Evolutionary conservation across 2,113 vertebrate genomes (phyloP).

Genomic region (Herpetotheres cachinnans): DNA sequence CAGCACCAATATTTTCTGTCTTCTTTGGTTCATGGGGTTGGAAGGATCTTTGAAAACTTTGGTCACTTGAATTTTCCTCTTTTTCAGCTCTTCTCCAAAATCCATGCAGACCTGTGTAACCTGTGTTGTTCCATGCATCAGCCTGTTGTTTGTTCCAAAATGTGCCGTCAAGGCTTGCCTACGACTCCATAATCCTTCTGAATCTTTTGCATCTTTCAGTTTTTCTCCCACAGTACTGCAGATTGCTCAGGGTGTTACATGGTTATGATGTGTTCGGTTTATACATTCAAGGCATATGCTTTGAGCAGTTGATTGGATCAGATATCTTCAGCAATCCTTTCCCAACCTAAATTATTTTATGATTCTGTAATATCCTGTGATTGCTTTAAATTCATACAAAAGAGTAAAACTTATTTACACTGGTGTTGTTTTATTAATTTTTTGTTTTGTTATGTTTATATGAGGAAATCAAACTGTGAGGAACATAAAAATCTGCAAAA

Average conservation of each 20-base stretch:
- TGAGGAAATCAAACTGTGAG: not conserved
- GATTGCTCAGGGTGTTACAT: not conserved
- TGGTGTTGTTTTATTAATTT: not conserved
- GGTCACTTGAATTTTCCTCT: not conserved
- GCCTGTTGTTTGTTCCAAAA: not conserved
- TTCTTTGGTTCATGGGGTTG: not conserved
- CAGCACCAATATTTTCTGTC: not conserved
- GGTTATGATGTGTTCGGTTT: not conserved
- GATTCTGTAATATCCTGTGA: not conserved
- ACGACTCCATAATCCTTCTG: not conserved
- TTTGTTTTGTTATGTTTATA: not conserved
- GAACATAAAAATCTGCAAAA: not conserved
- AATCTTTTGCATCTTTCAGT: not conserved
- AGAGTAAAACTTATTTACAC: not conserved
- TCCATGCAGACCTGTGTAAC: not conserved
- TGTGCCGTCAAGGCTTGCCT: not conserved
- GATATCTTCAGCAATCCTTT: not conserved
- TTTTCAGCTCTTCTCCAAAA: not conserved
- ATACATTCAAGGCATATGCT: not conserved
- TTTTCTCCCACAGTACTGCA: not conserved
- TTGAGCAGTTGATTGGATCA: not conserved
- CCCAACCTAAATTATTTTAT: not conserved
- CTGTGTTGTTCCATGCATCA: not conserved
- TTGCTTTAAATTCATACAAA: not conserved
- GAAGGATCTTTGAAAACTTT: not conserved